These are phyloP conservation scores for Spea multiplicata DNA, from an alignment of 2,113 vertebrate species.

Conservation along the genomic window DNA sequence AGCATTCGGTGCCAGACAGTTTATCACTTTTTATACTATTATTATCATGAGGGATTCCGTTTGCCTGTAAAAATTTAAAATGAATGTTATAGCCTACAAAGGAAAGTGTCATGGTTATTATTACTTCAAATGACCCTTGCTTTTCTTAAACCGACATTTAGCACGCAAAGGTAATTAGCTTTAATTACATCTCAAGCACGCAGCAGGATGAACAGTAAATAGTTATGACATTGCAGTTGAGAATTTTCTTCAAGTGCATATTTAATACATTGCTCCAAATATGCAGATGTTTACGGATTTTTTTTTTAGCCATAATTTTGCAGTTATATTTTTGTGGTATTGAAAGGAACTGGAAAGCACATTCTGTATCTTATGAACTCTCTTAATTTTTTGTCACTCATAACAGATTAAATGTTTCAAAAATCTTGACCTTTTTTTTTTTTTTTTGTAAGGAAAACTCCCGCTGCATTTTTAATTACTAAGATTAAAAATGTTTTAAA, in stretches of 20 bases:
- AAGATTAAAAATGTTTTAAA: too few relatives aligned
- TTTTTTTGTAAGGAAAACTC: too few relatives aligned
- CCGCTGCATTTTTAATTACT: too few relatives aligned
- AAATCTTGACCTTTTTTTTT: too few relatives aligned
- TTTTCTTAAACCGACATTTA: slow-evolving; percentile 39
- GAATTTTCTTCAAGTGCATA: slow-evolving; percentile 26
- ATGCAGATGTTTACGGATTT: not conserved
- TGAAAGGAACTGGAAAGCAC: too few relatives aligned
- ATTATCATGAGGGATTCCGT: slow-evolving; percentile 29
- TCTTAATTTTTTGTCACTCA: too few relatives aligned
- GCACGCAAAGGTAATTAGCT: slow-evolving; percentile 41
- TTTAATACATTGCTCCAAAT: slow-evolving; percentile 18
- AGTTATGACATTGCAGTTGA: slow-evolving; percentile 42
- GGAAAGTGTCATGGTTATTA: slow-evolving; percentile 39
- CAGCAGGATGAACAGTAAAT: slow-evolving; percentile 45
- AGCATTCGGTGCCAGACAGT: slow-evolving; percentile 5
- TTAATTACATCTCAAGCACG: slow-evolving; percentile 42
- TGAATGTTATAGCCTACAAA: slow-evolving; percentile 39
- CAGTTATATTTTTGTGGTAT: not conserved
- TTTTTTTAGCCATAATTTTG: slow-evolving; percentile 3
- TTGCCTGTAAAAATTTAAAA: slow-evolving; percentile 31
- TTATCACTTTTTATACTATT: slow-evolving; percentile 25
- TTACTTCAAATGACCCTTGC: slow-evolving; percentile 44
- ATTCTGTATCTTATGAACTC: too few relatives aligned
- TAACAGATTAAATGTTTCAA: too few relatives aligned